Evolutionary conservation across 2,888 invertebrate species (phyloP).

Genomic region (Alloplasta piceator): DNA sequence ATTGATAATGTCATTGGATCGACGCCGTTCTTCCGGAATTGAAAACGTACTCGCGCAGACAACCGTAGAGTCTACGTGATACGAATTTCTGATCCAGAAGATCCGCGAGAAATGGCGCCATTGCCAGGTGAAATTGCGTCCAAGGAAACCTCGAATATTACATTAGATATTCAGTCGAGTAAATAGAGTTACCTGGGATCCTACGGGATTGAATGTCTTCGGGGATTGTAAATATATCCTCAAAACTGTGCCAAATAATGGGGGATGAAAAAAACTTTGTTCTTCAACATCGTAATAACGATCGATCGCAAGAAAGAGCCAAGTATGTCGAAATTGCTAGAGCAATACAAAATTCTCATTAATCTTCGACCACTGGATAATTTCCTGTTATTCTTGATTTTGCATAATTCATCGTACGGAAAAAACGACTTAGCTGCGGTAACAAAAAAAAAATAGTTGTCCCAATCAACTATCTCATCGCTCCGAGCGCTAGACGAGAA

Average conservation of each 20-base stretch:
- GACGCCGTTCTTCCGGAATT: background rate
- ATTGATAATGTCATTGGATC: background rate
- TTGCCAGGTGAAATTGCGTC: constrained; percentile 21
- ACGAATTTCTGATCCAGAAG: constrained; percentile 22
- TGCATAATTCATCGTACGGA: too few relatives aligned
- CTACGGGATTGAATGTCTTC: constrained; percentile 17
- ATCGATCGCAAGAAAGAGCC: background rate
- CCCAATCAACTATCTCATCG: too few relatives aligned
- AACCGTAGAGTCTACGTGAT: constrained; percentile 2
- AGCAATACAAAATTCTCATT: constrained; percentile 13
- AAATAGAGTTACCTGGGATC: constrained; percentile 18
- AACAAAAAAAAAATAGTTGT: too few relatives aligned
- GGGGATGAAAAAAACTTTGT: constrained; percentile 2
- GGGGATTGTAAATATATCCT: background rate
- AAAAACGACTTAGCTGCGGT: too few relatives aligned
- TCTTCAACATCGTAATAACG: constrained; percentile 8
- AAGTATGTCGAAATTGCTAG: background rate
- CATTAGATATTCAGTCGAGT: constrained; percentile 46
- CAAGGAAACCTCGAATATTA: constrained; percentile 46
- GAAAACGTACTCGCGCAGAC: constrained; percentile 20
- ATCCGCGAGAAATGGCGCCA: background rate
- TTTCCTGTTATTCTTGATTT: background rate
- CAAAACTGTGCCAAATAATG: background rate
- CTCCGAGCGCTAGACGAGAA: too few relatives aligned
- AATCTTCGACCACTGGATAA: constrained; percentile 6